phyloP scores from a whole-genome alignment of 2,113 vertebrate species.

The Gnathochromis pfefferi region DNA sequence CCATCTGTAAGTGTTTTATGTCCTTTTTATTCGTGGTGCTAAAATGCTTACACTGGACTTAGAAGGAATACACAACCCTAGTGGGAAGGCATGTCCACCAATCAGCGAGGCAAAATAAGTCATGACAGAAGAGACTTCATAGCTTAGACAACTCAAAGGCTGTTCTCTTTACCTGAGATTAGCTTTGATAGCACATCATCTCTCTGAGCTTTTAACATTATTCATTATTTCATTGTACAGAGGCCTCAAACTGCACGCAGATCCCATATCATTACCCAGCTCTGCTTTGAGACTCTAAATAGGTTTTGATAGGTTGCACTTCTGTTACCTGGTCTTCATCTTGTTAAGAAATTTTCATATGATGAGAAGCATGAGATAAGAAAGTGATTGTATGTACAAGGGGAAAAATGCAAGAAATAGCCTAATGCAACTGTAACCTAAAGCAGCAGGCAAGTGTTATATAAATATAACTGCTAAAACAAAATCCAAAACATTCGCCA shows the following conservation, averaged over 20 bases:
- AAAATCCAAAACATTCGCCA: neutral
- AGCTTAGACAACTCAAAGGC: constrained; percentile 25
- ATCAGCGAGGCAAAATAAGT: neutral
- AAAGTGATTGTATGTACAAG: neutral
- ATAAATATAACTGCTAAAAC: neutral
- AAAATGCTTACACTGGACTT: neutral
- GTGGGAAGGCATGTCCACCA: neutral
- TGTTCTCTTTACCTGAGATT: constrained; percentile 6
- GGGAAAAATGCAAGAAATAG: neutral
- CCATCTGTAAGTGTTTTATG: neutral
- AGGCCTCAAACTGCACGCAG: neutral
- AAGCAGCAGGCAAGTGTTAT: neutral
- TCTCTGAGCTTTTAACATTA: constrained; percentile 40
- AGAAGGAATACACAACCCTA: neutral
- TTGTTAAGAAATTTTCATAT: neutral
- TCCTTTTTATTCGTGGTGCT: neutral
- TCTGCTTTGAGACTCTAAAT: neutral
- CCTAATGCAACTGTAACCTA: neutral
- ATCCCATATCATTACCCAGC: neutral
- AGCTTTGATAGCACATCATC: constrained; percentile 30
- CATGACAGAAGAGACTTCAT: neutral
- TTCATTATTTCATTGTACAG: constrained; percentile 25
- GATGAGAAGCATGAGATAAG: neutral
- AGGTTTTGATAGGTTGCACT: neutral
- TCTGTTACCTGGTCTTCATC: neutral